phyloP scores from a whole-genome alignment of 1,140 invertebrate genomes.

The Heterodera schachtii region DNA sequence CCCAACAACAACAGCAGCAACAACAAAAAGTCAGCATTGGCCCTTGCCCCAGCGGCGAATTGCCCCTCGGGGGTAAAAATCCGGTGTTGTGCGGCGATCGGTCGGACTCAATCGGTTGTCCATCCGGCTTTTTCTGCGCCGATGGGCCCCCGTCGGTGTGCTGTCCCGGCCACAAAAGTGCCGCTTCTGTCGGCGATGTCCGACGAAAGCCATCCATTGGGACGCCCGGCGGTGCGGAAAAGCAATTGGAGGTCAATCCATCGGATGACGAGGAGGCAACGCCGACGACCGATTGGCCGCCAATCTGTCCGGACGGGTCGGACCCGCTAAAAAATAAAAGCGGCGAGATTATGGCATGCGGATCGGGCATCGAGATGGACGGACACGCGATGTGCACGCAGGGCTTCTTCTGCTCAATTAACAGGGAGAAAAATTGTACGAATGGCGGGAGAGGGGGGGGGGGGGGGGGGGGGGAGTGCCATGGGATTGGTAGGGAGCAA shows the following conservation, averaged over 20 bases:
- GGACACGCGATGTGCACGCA: conserved; percentile 58
- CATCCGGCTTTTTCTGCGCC: conserved; percentile 58
- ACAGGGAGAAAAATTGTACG: conserved; percentile 44
- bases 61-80: conserved; percentile 57
- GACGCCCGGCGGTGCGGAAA: conserved; percentile 31
- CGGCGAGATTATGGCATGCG: conserved; percentile 51
- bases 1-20: conserved; percentile 50
- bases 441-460: neutral
- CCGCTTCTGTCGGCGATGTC: too few relatives aligned
- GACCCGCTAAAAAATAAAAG: conserved; percentile 52
- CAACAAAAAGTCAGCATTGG: conserved; percentile 35
- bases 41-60: conserved; percentile 52
- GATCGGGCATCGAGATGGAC: conserved; percentile 59
- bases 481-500: neutral
- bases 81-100: conserved; percentile 64
- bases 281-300: neutral
- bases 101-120: conserved; percentile 64
- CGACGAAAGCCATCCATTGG: conserved; percentile 51
- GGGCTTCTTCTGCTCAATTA: conserved; percentile 64
- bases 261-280: conserved; percentile 32
- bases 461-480: neutral
- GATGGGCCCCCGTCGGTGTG: conserved; percentile 63
- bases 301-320: conserved; percentile 63
- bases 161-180: conserved; percentile 47
- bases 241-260: conserved; percentile 31